These are phyloP conservation scores for Orchesella cincta DNA, from an alignment of 1,140 invertebrate species.

Conservation along the genomic window DNA sequence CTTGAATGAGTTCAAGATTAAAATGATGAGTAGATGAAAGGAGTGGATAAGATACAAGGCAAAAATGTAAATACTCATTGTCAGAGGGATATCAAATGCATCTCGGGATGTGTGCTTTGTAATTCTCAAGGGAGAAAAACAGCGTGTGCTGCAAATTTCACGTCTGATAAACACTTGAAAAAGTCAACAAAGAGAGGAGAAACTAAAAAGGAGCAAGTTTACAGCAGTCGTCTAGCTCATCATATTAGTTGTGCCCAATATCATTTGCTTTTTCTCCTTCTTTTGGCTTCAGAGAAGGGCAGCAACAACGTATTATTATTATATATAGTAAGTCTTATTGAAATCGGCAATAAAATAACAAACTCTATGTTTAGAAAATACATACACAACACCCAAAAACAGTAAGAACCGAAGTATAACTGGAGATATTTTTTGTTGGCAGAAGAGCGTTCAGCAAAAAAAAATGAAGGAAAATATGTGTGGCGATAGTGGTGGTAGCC, in stretches of 20 bases:
- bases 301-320: no score
- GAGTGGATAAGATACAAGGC: background rate
- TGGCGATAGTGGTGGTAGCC: background rate
- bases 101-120: background rate
- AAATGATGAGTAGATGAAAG: no score
- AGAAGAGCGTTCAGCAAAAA: slow-evolving; percentile 2
- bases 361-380: no score
- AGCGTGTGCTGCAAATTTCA: slow-evolving; percentile 17
- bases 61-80: background rate
- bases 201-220: background rate
- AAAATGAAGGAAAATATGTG: background rate
- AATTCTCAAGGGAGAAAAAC: slow-evolving; percentile 16
- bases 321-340: no score
- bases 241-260: no score
- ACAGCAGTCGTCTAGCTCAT: no score
- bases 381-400: no score
- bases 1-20: slow-evolving; percentile 2
- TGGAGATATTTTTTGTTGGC: no score
- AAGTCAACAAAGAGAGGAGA: background rate
- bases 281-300: background rate
- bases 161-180: slow-evolving; percentile 26
- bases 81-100: background rate
- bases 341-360: background rate
- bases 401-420: background rate
- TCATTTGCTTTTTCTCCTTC: background rate